A percentile compares a stretch with the other conserved stretches of the same genome.
phyloP scores from a whole-genome alignment of 2,888 invertebrate species.

The Argyresthia goedartella region DNA sequence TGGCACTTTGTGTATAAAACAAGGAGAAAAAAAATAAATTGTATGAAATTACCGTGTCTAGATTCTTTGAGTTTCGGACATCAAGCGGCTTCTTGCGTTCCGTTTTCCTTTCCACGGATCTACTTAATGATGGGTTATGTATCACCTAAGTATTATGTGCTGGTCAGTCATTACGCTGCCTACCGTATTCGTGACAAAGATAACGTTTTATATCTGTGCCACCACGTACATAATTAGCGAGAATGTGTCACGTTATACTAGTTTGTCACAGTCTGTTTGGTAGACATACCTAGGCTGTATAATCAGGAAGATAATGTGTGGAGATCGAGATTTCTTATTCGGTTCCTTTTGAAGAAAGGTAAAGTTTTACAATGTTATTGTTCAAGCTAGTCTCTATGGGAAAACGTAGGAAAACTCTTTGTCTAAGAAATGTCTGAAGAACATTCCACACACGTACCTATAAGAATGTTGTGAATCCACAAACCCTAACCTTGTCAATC shows the following conservation, averaged over 20 bases:
- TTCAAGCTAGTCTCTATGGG: too few relatives aligned
- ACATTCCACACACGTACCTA: too few relatives aligned
- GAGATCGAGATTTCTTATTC: too few relatives aligned
- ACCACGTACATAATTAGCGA: neutral
- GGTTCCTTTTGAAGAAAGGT: too few relatives aligned
- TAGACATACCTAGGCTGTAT: neutral
- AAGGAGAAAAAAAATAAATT: slow-evolving; percentile 38
- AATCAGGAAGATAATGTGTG: neutral
- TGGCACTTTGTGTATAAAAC: neutral
- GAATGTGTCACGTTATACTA: too few relatives aligned
- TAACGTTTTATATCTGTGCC: neutral
- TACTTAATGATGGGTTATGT: neutral
- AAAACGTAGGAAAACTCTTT: too few relatives aligned
- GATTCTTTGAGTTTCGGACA: slow-evolving; percentile 40
- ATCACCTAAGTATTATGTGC: neutral
- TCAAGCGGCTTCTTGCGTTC: slow-evolving; percentile 32
- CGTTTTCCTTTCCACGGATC: slow-evolving; percentile 22
- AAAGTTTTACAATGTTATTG: too few relatives aligned
- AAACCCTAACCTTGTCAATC: too few relatives aligned
- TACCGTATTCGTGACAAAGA: slow-evolving; percentile 5
- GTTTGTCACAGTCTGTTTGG: too few relatives aligned
- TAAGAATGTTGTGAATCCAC: too few relatives aligned
- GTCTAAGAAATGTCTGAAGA: too few relatives aligned
- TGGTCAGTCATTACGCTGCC: slow-evolving; percentile 1
- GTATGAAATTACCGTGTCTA: slow-evolving; percentile 40